Evolutionary conservation across 2,113 vertebrate species (phyloP), one percentile per base, ranked within the genome.

Genomic region (Okapia johnstoni): DNA sequence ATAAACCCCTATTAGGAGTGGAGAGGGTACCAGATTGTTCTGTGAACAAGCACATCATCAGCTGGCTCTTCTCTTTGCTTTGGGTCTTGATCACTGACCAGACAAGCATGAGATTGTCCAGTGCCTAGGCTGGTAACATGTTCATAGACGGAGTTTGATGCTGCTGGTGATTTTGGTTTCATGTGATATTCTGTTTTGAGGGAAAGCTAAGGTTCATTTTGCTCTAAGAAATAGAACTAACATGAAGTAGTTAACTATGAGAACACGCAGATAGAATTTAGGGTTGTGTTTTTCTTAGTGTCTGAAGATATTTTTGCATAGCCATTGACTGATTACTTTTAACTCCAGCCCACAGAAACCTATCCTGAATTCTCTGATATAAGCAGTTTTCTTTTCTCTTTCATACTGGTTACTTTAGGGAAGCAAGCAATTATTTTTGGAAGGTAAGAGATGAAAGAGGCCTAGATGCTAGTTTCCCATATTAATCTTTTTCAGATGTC

Each of bases 401-500:
- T 84, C 25, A 30, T 85, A 55, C 15, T 48, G 54, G n/a, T 85
- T 55, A 40, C 30, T 48, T 81, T 52, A 80, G 80, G 13, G 46
- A 97, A 54, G 36, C 83, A 40, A 85, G 36, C 3, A 80, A 5
- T 93, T 97, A 58, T 12, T 54, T 40, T 96, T 30, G 7, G 76
- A 89, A 73, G 25, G 15, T 92, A 17, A 43, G 61, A 77, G 36
- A 55, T 16, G 58, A 50, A 63, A 79, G 79, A 92, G 52, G 6
- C 23, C 30, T 87, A 85, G 28, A 61, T 92, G 28, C 95, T 83
- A 96, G 86, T 73, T 12, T 66, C 97, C 9, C 23, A 0, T 70
- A 5, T 96, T 7, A 52, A 0, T 96, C 36, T 98, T 83, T 98
- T 99, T 94, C 98, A 99, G 99, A 96, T 98, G 98, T 1, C 98